Base-by-base conservation (phyloP, 2,888 invertebrate species). In the Nomada goodeniana region DNA sequence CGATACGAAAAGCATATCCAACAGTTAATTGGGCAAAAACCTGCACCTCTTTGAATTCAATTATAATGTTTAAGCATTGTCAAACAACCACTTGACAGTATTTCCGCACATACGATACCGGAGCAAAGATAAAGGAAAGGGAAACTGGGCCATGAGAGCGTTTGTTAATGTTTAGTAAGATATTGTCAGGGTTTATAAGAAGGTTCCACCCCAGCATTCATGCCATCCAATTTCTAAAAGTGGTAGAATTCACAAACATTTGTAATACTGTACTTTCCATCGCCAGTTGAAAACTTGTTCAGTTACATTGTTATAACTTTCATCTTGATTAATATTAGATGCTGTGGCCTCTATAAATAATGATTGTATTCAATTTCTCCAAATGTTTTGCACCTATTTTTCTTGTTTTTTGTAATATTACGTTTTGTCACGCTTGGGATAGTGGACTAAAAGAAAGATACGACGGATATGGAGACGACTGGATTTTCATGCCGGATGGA, bases 401-500 rank as follows among this genome's bases (percentile, higher is more conserved):
- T 15, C 13, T 82, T 29, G 13, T 64, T 55, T 69, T 60, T 44
- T 53, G 44, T 23, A 61, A 76, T 72, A 18, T 67, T n/a, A 26
- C 57, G 10, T 29, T 63, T 47, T 64, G 44, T 4, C 61, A 73
- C 53, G 20, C 55, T 44, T 89, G 89, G 90, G 84, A 92, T 0
- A 93, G 91, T 75, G 88, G 90, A 42, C 81, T 93, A 52, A 89
- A 85, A 26, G 84, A 90, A 67, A 92, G 89, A 69, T 93, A 93
- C 76, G 93, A 93, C 23, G 92, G 93, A 44, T 94, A 94, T 50
- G 94, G 94, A 10, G 91, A 90, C 71, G 93, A 94, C 50, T 94
- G 94, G 94, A 93, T 94, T 26, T 94, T 93, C 64, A 93, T 94
- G 89, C 94, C 94, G 0, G 94, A 94, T 87, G 94, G 94, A 57